A percentile compares a stretch with the other conserved stretches of the same genome.
Evolutionary conservation across 2,113 vertebrate species (phyloP).

Genomic region (Smithornis capensis): DNA sequence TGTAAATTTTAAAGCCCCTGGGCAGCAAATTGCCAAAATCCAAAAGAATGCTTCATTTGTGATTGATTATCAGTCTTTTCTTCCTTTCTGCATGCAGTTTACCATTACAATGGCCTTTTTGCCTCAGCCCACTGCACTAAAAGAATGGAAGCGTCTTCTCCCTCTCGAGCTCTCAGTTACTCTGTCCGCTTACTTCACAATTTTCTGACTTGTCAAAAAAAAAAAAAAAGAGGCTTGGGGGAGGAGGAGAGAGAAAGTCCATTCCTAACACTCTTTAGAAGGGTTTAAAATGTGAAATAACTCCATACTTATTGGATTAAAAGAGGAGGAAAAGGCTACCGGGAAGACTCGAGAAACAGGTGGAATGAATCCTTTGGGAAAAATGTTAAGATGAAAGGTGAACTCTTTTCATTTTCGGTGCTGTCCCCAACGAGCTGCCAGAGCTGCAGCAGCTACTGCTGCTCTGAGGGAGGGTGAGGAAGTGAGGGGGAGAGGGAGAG

Average conservation of each 20-base stretch:
- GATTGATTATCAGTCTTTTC: conserved; percentile 76
- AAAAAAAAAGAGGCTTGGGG: background rate
- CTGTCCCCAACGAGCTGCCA: conserved; percentile 14
- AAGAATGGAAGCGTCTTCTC: conserved; percentile 81
- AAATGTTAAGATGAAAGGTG: background rate
- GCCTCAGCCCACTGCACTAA: conserved; percentile 82
- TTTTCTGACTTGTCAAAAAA: conserved; percentile 54
- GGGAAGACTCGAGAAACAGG: conserved; percentile 19
- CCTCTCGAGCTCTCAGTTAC: conserved; percentile 39
- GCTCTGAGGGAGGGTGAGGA: conserved; percentile 17
- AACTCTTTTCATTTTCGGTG: background rate
- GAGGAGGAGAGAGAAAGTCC: background rate
- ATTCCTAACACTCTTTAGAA: background rate
- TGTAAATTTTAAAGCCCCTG: conserved; percentile 27
- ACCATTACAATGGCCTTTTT: conserved; percentile 91
- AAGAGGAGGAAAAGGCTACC: background rate
- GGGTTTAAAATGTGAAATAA: background rate
- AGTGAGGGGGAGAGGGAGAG: background rate
- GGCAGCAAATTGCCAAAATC: conserved; percentile 47
- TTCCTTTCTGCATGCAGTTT: conserved; percentile 79
- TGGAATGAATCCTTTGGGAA: conserved; percentile 57
- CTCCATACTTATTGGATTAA: background rate
- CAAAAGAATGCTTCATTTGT: conserved; percentile 61
- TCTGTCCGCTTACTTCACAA: conserved; percentile 51
- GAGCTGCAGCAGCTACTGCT: conserved; percentile 24